phyloP scores from a whole-genome alignment of 2,888 invertebrate genomes.

The Erynnis tages region DNA sequence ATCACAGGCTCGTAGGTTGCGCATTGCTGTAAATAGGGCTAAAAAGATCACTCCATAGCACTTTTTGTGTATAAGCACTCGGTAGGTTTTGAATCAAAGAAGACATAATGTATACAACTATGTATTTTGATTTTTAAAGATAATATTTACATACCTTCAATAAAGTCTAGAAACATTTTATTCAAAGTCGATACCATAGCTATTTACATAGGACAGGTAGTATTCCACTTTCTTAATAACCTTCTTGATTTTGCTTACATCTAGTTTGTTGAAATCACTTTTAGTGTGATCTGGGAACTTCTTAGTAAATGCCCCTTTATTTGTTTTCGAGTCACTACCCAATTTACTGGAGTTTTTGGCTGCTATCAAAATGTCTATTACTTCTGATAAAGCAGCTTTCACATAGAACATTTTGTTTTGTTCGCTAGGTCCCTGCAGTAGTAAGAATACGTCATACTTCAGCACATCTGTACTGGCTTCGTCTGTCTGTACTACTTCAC shows the following conservation, averaged over 20 bases:
- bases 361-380: constrained; percentile 75
- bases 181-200: constrained; percentile 43
- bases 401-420: constrained; percentile 80
- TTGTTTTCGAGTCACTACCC: constrained; percentile 37
- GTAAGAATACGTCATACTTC: constrained; percentile 81
- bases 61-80: too few species aligned
- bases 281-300: constrained; percentile 80
- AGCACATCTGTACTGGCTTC: constrained; percentile 80
- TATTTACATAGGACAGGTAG: constrained; percentile 84
- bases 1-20: too few species aligned
- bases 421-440: constrained; percentile 83
- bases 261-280: constrained; percentile 72
- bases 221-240: constrained; percentile 86
- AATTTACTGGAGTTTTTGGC: constrained; percentile 56
- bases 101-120: too few species aligned
- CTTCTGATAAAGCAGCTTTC: constrained; percentile 85
- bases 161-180: neutral
- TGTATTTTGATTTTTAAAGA: too few species aligned
- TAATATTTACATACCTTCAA: too few species aligned
- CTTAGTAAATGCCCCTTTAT: constrained; percentile 70
- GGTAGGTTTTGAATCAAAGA: too few species aligned
- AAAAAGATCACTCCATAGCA: too few species aligned
- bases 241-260: constrained; percentile 76
- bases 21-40: too few species aligned
- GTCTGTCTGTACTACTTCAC: constrained; percentile 79